Evolutionary conservation across 2,888 invertebrate species (phyloP).

Genomic region (Agrilus mali): DNA sequence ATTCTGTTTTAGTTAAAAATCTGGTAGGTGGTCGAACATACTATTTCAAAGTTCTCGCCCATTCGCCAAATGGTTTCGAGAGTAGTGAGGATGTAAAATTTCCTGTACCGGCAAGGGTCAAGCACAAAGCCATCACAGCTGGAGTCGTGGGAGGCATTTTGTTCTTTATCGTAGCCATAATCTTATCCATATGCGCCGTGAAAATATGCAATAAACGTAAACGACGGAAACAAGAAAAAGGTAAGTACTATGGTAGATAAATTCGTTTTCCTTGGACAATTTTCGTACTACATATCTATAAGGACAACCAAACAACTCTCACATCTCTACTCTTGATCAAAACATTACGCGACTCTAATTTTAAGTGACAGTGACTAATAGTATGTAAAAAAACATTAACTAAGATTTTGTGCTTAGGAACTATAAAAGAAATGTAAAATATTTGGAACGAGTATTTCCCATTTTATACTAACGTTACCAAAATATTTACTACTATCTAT

Average conservation of each 20-base stretch:
- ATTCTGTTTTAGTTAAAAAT: conserved; percentile 61
- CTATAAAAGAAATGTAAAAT: no score
- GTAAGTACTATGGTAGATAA: conserved; percentile 40
- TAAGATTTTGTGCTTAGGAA: no score
- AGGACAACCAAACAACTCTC: no score
- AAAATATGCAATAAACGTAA: conserved; percentile 97
- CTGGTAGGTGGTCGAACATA: conserved; percentile 83
- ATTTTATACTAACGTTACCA: no score
- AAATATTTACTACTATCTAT: no score
- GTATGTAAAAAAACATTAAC: no score
- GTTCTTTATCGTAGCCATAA: conserved; percentile 95
- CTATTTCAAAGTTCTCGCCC: conserved; percentile 83
- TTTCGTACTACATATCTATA: background rate
- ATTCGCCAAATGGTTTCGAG: conserved; percentile 76
- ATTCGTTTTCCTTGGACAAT: conserved; percentile 1
- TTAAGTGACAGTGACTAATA: no score
- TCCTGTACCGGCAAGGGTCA: conserved; percentile 79
- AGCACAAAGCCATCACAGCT: conserved; percentile 91
- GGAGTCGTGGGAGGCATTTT: conserved; percentile 93
- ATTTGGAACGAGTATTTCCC: no score
- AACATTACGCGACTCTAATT: no score
- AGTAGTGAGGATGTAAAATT: conserved; percentile 81
- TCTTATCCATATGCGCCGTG: conserved; percentile 92
- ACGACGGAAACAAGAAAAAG: conserved; percentile 95
- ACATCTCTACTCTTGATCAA: no score